Evolutionary conservation across 1,140 invertebrate species (phyloP), one percentile per base, ranked within the genome.

Genomic region (Plodia interpunctella): DNA sequence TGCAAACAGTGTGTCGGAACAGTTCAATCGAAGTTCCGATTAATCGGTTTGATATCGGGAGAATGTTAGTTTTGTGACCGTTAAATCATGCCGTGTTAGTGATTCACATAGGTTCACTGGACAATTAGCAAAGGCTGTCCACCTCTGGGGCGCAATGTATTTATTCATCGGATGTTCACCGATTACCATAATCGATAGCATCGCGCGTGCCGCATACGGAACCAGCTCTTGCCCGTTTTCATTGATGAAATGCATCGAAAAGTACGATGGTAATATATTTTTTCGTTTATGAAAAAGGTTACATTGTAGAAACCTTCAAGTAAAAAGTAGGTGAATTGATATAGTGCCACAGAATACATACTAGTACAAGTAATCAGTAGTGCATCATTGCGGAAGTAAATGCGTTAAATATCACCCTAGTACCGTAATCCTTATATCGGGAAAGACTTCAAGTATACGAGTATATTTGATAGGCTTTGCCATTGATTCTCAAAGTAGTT

Each of bases 121-220:
- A 86, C 83, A 88, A 88, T 86, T 88, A 88, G 83, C 78, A 87
- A 87, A 88, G 83, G 86, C 82, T 87, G 86, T 84, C 81, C 80
- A 88, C 86, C 83, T 85, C 79, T 85, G 74, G 70, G 75, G 70
- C 71, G 70, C 78, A 73, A 72, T 83, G 75, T 87, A 82, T 87
- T 77, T 84, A 88, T 88, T 88, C 83, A 88, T 88, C 86, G 83
- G 86, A 87, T 88, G 83, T 86, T 68, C 76, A 79, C 63, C 72
- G 83, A 87, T 87, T 87, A 88, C 82, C 83, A 87, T 88, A 87
- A 85, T 84, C 80, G 82, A 84, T 81, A 80, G 65, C 72, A 77
- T 76, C 72, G 75, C 76, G 76, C 75, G 83, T 74, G 74, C 73
- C 77, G 80, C 84, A 80, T 86, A 84, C 76, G 75, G 68, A 78